phyloP scores from a whole-genome alignment of 2,113 vertebrate genomes.

The Ursus arctos region DNA sequence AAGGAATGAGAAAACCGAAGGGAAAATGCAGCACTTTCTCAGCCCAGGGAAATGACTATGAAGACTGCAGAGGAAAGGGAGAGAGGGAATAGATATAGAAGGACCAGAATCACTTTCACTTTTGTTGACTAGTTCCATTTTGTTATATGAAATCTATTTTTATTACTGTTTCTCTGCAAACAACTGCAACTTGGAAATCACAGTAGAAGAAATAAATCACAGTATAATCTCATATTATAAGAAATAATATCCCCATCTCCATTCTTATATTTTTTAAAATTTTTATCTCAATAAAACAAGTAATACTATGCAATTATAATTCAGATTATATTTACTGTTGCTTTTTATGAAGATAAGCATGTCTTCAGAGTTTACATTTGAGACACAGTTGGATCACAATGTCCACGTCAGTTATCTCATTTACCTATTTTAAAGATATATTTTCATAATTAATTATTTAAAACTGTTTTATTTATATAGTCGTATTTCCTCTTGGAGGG shows the following conservation, averaged over 20 bases:
- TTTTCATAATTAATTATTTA: background rate
- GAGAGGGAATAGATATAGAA: background rate
- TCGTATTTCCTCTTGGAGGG: background rate
- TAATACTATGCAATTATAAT: background rate
- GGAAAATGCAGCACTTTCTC: background rate
- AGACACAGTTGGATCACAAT: background rate
- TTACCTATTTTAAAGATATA: background rate
- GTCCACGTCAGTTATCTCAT: background rate
- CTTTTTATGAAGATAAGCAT: background rate
- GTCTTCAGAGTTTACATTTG: background rate
- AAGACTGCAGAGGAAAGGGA: background rate
- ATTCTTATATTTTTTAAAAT: background rate
- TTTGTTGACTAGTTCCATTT: background rate
- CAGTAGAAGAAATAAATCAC: background rate
- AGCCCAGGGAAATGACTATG: background rate
- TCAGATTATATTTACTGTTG: background rate
- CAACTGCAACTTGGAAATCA: background rate
- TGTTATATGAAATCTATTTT: constrained; percentile 20
- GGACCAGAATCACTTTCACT: background rate
- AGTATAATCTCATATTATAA: too few species aligned
- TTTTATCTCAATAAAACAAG: background rate
- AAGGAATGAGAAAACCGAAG: background rate
- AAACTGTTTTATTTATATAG: background rate
- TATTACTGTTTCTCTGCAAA: background rate
- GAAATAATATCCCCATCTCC: background rate